Base-by-base conservation (phyloP, 1,140 invertebrate genomes). In the Phortica variegata region DNA sequence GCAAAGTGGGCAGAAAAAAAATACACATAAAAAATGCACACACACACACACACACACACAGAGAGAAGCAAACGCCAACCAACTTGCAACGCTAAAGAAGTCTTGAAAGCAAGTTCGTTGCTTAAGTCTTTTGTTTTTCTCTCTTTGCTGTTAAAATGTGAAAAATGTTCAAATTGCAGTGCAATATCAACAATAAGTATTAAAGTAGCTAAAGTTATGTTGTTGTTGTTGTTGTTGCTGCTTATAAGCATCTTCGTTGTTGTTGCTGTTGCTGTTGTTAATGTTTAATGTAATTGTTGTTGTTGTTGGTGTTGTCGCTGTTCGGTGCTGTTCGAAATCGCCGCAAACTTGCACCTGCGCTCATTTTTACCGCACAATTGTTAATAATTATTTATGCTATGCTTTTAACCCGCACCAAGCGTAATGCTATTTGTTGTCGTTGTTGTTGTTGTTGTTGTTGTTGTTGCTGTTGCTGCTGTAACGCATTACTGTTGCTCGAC, bases 321-420 rank as follows among this genome's bases (percentile, higher is more conserved):
- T n/a, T n/a, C n/a, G n/a, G n/a, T n/a, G n/a, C n/a, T n/a, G n/a
- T n/a, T n/a, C n/a, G n/a, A n/a, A n/a, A n/a, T n/a, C n/a, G n/a
- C n/a, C n/a, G 56, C 8, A 34, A n/a, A n/a, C 33, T 66, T 66
- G 62, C 62, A 66, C 62, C 62, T 66, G 62, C 62, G 66, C 36
- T 13, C 36, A 38, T 38, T 38, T 38, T 38, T 38, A 16, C 36
- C 36, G 36, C 56, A 66, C 62, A 66, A 62, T 66, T 66, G 62
- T 59, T 54, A 66, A 68, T 66, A 66, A 66, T 66, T 66, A 66
- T 66, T 66, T 68, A 68, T 66, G 60, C 56, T 54, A 58, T n/a
- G n/a, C 61, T 50, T 38, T 38, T 38, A 26, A 10, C 23, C n/a
- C n/a, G n/a, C n/a, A n/a, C n/a, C n/a, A n/a, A n/a, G n/a, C n/a